phyloP scores from a whole-genome alignment of 2,888 invertebrate genomes.

The Lepidochrysops patricia region DNA sequence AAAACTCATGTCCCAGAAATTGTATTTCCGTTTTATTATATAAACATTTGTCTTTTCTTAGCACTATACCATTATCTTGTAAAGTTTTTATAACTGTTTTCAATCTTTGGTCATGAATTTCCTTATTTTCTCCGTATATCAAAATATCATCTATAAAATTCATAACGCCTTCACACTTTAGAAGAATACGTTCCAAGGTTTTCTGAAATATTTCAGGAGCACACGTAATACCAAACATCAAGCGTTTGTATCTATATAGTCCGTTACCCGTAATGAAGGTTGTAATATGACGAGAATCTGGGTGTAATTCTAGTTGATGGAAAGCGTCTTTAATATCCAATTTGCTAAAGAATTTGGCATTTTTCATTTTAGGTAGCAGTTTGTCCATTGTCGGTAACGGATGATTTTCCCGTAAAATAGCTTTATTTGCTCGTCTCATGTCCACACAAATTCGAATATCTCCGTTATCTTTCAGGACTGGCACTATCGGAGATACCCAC shows the following conservation, averaged over 20 bases:
- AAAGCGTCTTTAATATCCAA: constrained; percentile 29
- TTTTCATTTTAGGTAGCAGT: constrained; percentile 26
- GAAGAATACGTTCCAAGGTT: constrained; percentile 26
- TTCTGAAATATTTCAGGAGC: constrained; percentile 28
- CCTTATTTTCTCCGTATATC: constrained; percentile 19
- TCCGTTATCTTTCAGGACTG: constrained; percentile 25
- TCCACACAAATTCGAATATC: constrained; percentile 29
- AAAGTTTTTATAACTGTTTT: constrained; percentile 19
- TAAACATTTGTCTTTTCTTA: constrained; percentile 22
- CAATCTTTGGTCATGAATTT: constrained; percentile 22
- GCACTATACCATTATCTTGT: constrained; percentile 21
- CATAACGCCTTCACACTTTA: constrained; percentile 25
- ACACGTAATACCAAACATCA: constrained; percentile 40
- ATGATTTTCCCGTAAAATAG: constrained; percentile 30
- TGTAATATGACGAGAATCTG: constrained; percentile 25
- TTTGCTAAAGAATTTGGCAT: constrained; percentile 26
- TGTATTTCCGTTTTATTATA: constrained; percentile 13
- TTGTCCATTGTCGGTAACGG: constrained; percentile 29
- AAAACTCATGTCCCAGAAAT: constrained; percentile 25
- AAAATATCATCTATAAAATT: too few relatives aligned
- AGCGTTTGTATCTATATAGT: constrained; percentile 32
- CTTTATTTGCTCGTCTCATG: constrained; percentile 31
- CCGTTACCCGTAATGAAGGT: constrained; percentile 28
- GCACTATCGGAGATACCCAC: constrained; percentile 28
- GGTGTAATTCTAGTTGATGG: constrained; percentile 26